Evolutionary conservation across 2,113 vertebrate species (phyloP).

Genomic region (Oncorhynchus gorbuscha): DNA sequence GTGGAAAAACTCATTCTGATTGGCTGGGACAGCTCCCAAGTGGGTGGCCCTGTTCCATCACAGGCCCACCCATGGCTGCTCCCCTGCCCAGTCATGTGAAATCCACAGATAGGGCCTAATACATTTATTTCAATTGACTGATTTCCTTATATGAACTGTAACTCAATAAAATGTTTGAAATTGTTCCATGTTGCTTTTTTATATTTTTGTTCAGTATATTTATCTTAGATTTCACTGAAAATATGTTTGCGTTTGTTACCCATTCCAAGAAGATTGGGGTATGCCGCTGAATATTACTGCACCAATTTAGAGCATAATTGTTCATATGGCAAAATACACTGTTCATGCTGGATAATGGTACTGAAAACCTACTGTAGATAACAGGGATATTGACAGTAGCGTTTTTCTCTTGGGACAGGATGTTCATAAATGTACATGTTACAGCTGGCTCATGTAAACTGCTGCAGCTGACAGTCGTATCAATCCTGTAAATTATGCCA

Average conservation of each 20-base stretch:
- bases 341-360: background rate
- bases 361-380: constrained; percentile 51
- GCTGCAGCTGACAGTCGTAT: background rate
- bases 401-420: fast-evolving
- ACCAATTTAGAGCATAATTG: background rate
- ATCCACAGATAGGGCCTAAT: no score
- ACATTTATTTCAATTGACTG: no score
- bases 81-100: no score
- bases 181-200: no score
- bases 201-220: no score
- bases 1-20: no score
- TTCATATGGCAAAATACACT: background rate
- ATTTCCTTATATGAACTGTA: no score
- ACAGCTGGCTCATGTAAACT: fast-evolving
- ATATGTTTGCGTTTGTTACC: background rate
- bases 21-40: no score
- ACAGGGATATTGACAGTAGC: background rate
- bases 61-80: no score
- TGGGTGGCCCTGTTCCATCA: no score
- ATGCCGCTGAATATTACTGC: background rate
- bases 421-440: constrained; percentile 42
- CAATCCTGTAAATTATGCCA: fast-evolving
- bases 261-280: background rate
- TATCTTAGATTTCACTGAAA: background rate
- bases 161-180: no score